Conservation (phyloP, 1,140 invertebrate genomes). For the Wasmannia auropunctata region DNA sequence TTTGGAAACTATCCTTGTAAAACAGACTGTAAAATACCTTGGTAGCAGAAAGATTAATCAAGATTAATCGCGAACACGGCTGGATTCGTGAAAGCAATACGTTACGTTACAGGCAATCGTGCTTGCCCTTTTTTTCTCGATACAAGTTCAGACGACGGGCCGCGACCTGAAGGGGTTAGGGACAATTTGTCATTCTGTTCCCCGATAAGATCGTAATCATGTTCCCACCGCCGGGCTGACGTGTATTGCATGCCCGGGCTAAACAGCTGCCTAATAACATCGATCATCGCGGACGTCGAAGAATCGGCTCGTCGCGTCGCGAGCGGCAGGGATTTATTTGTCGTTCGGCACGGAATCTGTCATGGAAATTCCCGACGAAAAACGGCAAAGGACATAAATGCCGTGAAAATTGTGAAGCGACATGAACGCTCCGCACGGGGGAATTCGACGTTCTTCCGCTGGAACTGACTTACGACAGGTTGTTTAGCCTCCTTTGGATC, state of each 20-base stretch:
- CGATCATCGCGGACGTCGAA: constrained; percentile 68
- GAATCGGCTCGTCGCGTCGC: constrained; percentile 60
- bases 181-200: constrained; percentile 46
- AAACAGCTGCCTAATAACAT: constrained; percentile 69
- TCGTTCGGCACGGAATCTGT: constrained; percentile 63
- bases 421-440: constrained; percentile 66
- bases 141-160: not conserved
- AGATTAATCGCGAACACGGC: constrained; percentile 12
- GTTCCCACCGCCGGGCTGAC: not conserved
- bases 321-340: constrained; percentile 68
- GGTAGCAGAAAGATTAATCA: constrained; percentile 8
- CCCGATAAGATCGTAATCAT: constrained; percentile 52
- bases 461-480: constrained; percentile 78
- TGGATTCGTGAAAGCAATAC: constrained; percentile 14
- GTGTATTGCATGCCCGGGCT: constrained; percentile 63
- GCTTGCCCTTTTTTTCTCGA: not conserved
- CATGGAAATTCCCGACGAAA: constrained; percentile 73
- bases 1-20: not conserved
- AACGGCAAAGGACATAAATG: constrained; percentile 68
- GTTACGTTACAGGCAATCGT: not conserved
- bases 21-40: not conserved
- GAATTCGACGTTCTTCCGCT: constrained; percentile 76
- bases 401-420: constrained; percentile 70
- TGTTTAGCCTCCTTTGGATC: constrained; percentile 57
- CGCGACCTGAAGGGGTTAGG: constrained; percentile 2